These are phyloP conservation scores for Vicugna pacos DNA, from an alignment of 2,113 vertebrate species.

Conservation along the genomic window DNA sequence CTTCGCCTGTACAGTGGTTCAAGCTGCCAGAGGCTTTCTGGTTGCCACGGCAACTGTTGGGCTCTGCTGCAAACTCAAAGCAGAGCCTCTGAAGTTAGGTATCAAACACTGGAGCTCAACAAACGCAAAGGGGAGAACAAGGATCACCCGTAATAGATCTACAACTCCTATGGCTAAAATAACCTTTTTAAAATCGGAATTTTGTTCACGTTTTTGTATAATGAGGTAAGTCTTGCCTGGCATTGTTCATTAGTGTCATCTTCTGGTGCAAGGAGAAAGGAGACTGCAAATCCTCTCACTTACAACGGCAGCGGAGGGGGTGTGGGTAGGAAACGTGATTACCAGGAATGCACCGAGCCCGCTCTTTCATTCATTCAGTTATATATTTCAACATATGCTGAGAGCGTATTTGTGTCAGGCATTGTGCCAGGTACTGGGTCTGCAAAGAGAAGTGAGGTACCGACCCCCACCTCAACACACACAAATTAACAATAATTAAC, in stretches of 20 bases:
- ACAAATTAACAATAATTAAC: neutral
- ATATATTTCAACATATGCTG: neutral
- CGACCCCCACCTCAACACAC: neutral
- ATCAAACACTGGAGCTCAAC: slow-evolving; percentile 17
- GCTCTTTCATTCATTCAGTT: neutral
- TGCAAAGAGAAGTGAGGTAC: neutral
- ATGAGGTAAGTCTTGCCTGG: neutral
- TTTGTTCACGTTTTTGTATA: neutral
- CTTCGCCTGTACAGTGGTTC: slow-evolving; percentile 49
- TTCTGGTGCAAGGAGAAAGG: neutral
- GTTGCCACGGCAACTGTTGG: slow-evolving; percentile 76
- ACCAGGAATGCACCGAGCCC: neutral
- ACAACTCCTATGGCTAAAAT: neutral
- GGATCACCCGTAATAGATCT: neutral
- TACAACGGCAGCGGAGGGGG: neutral
- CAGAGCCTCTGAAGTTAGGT: slow-evolving; percentile 76
- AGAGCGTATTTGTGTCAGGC: neutral
- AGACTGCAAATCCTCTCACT: neutral
- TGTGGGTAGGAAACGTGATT: neutral
- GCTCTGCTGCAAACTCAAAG: slow-evolving; percentile 72
- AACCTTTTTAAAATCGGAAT: neutral
- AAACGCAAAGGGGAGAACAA: neutral
- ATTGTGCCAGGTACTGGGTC: neutral
- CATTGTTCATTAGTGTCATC: slow-evolving; percentile 15
- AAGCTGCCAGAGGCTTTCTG: slow-evolving; percentile 78